Conservation (phyloP, 2,113 vertebrate species). For the Todiramphus saurophagus region DNA sequence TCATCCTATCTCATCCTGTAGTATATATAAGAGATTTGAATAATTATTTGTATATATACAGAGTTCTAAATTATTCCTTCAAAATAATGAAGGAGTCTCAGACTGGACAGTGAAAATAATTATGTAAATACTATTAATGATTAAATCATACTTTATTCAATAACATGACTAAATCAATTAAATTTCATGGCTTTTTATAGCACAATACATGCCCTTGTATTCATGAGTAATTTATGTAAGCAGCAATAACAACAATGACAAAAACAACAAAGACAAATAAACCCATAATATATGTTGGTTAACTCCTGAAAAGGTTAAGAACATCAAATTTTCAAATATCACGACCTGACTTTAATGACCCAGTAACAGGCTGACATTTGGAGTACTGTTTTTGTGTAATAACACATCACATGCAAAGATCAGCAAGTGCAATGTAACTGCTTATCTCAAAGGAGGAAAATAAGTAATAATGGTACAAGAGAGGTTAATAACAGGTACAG, state of each 20-base stretch:
- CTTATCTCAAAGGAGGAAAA: conserved; percentile 69
- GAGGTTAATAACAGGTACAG: conserved; percentile 75
- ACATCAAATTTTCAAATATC: conserved; percentile 79
- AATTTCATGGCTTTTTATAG: conserved; percentile 26
- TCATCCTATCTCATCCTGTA: rapidly evolving
- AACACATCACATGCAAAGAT: conserved; percentile 72
- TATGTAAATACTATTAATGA: conserved; percentile 48
- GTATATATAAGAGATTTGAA: background rate
- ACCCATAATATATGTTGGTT: conserved; percentile 52
- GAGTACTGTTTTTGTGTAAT: conserved; percentile 51
- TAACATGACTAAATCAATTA: conserved; percentile 17
- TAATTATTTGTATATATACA: background rate
- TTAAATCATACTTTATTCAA: conserved; percentile 32
- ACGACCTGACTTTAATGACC: conserved; percentile 77
- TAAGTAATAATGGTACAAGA: conserved; percentile 70
- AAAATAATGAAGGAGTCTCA: background rate
- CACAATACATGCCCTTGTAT: background rate
- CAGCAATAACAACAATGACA: conserved; percentile 21
- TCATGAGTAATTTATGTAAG: conserved; percentile 63
- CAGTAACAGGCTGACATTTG: conserved; percentile 77
- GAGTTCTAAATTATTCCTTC: background rate
- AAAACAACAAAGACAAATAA: conserved; percentile 54
- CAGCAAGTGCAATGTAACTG: conserved; percentile 59
- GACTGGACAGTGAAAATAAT: background rate
- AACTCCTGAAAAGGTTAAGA: conserved; percentile 76